phyloP scores from a whole-genome alignment of 2,797 vertebrate species.

The Melanotaenia parkinsoni region DNA sequence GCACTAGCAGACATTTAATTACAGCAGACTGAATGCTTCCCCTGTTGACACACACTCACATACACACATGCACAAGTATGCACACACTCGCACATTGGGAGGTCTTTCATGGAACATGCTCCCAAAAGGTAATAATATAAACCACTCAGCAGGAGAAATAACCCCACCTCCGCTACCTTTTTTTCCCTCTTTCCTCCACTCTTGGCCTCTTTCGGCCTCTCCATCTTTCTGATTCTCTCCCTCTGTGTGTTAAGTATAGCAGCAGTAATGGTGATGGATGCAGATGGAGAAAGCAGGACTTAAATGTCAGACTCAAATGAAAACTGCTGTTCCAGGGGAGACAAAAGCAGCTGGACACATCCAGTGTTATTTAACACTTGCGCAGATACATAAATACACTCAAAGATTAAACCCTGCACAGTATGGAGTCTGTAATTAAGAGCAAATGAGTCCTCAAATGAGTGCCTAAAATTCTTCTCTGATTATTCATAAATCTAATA shows the following conservation, averaged over 20 bases:
- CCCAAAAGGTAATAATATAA: slow-evolving; percentile 70
- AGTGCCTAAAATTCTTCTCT: neutral
- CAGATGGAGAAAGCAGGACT: slow-evolving; percentile 67
- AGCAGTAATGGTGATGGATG: slow-evolving; percentile 74
- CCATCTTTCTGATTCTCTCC: slow-evolving; percentile 22
- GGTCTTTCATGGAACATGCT: slow-evolving; percentile 61
- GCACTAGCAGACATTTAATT: slow-evolving; percentile 74
- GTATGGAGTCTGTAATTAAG: neutral
- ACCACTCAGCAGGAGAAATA: slow-evolving; percentile 66
- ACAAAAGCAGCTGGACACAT: slow-evolving; percentile 62
- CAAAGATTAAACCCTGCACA: neutral
- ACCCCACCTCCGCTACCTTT: slow-evolving; percentile 38
- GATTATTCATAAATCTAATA: neutral
- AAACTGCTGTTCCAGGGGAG: slow-evolving; percentile 64
- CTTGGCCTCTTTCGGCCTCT: slow-evolving; percentile 37
- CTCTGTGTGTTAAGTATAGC: slow-evolving; percentile 56
- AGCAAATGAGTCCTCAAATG: neutral
- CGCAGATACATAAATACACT: slow-evolving; percentile 14
- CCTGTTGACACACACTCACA: slow-evolving; percentile 37
- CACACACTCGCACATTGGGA: slow-evolving; percentile 29
- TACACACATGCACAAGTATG: slow-evolving; percentile 1
- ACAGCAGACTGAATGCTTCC: slow-evolving; percentile 59
- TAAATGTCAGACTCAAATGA: slow-evolving; percentile 78
- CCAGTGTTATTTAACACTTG: slow-evolving; percentile 54
- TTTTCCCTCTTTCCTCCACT: slow-evolving; percentile 17